Evolutionary conservation across 2,113 vertebrate species (phyloP), one percentile per base, ranked within the genome.

Genomic region (Aleadryas rufinucha): DNA sequence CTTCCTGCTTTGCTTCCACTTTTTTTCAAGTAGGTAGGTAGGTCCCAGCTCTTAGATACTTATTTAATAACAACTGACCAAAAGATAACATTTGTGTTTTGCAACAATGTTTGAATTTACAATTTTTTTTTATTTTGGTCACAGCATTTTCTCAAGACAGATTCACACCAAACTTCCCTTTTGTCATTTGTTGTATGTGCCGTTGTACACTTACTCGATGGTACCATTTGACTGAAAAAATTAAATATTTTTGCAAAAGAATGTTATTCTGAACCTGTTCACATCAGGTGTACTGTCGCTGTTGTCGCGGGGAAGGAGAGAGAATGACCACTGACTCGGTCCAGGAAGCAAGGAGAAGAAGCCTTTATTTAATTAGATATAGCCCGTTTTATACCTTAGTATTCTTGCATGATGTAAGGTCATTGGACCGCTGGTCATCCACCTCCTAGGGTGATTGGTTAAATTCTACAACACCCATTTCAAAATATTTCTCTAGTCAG

Each of bases 191-290:
- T 44, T 53, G 15, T 52, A 31, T 0, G 0, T 1, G 1, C 10
- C 26, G 0, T 49, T 66, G 5, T 26, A 53, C n/a, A 19, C 17
- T 41, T 63, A 44, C 8, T 41, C 0, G 0, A 24, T 20, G 1
- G 41, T 17, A 53, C 2, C 6, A 9, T 49, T 47, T 47, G 13
- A 41, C 45, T 41, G 23, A 60, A 47, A 76, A 69, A 72, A 72
- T n/a, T 1, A 4, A 4, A 26, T 49, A 11, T 28, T 52, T 82
- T 49, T 44, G 16, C 7, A 54, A 74, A 69, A 66, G 3, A 22
- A 3, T 59, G 10, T 39, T 74, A 15, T 53, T 89, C 17, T 82
- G 31, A 74, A 82, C 20, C 20, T 78, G 15, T 74, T 93, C 15
- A 23, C 2, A 2, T 66, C 24, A 35, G 3, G 5, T 33, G 3